Evolutionary conservation across 1,140 invertebrate species (phyloP).

Genomic region (Arion vulgaris): DNA sequence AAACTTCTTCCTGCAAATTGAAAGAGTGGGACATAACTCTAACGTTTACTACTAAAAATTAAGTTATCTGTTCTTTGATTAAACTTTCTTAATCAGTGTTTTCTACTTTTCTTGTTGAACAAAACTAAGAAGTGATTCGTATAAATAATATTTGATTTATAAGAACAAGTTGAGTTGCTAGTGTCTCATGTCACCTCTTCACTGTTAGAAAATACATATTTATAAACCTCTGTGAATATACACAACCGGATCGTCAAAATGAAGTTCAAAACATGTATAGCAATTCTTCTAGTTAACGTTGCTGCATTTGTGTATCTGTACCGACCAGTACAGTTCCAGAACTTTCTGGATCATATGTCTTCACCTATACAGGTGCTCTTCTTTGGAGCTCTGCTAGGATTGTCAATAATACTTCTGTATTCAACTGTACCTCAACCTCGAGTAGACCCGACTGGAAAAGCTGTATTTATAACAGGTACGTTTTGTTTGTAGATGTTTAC

Average conservation of each 20-base stretch:
- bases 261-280: constrained; percentile 22
- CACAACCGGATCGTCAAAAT: neutral
- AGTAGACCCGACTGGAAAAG: constrained; percentile 46
- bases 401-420: neutral
- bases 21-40: too few species aligned
- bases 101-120: too few species aligned
- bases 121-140: too few species aligned
- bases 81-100: too few species aligned
- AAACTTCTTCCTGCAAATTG: too few species aligned
- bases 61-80: too few species aligned
- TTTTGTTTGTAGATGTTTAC: neutral
- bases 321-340: neutral
- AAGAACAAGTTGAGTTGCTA: too few species aligned
- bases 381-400: constrained; percentile 11
- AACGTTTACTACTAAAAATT: too few species aligned
- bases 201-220: too few species aligned
- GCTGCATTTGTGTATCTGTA: neutral
- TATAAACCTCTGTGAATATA: neutral
- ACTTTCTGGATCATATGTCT: neutral
- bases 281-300: neutral
- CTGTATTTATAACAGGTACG: constrained; percentile 54
- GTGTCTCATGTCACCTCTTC: too few species aligned
- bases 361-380: neutral
- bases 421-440: constrained; percentile 9
- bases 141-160: too few species aligned